Conservation (phyloP, 2,797 vertebrate species). For the Chlorospingus semifuscus region DNA sequence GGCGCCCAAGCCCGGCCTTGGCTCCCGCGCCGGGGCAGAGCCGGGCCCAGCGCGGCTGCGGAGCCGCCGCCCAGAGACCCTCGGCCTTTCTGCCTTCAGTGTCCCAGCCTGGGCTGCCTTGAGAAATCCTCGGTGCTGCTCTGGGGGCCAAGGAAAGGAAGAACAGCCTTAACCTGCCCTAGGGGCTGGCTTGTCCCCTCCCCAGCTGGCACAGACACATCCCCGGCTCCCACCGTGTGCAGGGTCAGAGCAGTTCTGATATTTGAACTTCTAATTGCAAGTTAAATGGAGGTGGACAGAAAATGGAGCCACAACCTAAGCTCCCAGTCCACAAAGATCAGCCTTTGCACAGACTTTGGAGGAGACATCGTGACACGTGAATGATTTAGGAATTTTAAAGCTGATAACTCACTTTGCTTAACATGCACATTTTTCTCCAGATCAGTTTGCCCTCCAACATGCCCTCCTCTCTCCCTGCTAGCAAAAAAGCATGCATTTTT, state of each 20-base stretch:
- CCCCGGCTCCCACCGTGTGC: rapidly evolving
- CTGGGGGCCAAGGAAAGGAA: background rate
- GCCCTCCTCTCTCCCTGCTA: background rate
- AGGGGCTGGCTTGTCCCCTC: background rate
- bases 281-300: background rate
- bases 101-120: background rate
- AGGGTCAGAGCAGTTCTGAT: no score
- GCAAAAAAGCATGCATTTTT: background rate
- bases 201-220: no score
- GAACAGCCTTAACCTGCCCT: rapidly evolving
- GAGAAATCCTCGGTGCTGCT: background rate
- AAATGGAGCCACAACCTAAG: background rate
- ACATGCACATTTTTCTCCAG: background rate
- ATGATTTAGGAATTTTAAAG: background rate
- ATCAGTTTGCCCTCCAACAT: background rate
- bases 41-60: background rate
- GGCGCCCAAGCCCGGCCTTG: rapidly evolving
- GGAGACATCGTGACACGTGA: background rate
- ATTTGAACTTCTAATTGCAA: background rate
- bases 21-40: background rate
- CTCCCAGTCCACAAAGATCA: background rate
- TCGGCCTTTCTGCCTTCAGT: background rate
- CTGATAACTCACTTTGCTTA: background rate
- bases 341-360: background rate
- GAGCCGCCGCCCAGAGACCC: background rate